Conservation (phyloP, 2,797 vertebrate genomes). For the Pipistrellus pygmaeus region DNA sequence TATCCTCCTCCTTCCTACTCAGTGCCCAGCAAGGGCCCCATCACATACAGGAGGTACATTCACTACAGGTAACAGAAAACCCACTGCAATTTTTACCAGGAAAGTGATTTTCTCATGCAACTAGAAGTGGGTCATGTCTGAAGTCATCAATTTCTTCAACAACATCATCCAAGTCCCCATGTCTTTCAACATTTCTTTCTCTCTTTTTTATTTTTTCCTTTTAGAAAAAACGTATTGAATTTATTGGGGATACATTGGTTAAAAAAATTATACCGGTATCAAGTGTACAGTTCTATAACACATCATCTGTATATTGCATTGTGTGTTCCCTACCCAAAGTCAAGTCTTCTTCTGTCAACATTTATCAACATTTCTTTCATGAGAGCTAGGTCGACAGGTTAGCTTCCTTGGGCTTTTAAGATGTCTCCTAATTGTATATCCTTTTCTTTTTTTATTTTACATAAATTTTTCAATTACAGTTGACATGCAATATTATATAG, state of each 20-base stretch:
- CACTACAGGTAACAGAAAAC: background rate
- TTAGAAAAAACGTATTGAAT: background rate
- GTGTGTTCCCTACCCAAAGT: background rate
- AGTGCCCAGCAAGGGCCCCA: background rate
- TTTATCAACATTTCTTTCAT: background rate
- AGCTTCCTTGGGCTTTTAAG: background rate
- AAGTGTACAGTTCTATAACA: too few species aligned
- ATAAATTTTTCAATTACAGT: background rate
- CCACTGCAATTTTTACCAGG: background rate
- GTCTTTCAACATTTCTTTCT: background rate
- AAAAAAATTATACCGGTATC: background rate
- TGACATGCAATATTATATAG: too few species aligned
- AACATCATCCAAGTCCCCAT: background rate
- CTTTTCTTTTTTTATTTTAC: background rate
- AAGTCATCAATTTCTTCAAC: constrained; percentile 12
- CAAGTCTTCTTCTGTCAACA: background rate
- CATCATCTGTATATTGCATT: background rate
- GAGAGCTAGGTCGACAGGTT: background rate
- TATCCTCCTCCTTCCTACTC: background rate
- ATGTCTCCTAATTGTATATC: background rate
- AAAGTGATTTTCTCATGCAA: background rate
- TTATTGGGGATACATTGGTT: background rate
- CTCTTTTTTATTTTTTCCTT: background rate
- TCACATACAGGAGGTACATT: fast-evolving
- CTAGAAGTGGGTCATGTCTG: background rate